Percentiles rank a stretch among this genome's conserved stretches.
phyloP scores from a whole-genome alignment of 2,797 vertebrate genomes.

The Anomalospiza imberbis region DNA sequence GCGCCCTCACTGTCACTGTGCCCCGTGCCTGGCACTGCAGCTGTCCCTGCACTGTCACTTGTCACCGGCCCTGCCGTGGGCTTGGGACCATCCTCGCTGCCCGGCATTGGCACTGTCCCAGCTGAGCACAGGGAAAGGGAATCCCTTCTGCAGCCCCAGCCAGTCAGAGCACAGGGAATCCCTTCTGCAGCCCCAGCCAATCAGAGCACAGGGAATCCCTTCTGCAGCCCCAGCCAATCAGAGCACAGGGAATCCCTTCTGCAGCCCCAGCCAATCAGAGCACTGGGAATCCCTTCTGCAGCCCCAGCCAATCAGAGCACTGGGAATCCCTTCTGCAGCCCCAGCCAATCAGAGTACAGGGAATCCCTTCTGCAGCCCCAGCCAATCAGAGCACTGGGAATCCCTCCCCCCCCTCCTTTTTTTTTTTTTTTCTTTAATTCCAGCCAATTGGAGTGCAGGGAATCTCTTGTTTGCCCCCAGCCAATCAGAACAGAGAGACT shows the following conservation, averaged over 20 bases:
- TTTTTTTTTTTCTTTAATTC: not conserved
- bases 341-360: not conserved
- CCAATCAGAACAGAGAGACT: not conserved
- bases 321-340: not conserved
- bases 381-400: too few relatives aligned
- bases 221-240: too few relatives aligned
- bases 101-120: not conserved
- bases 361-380: too few relatives aligned
- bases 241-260: too few relatives aligned
- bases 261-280: too few relatives aligned
- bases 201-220: too few relatives aligned
- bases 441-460: not conserved
- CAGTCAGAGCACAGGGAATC: not conserved
- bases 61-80: not conserved
- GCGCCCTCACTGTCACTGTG: not conserved
- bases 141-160: not conserved
- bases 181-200: too few relatives aligned
- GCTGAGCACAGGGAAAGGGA: not conserved
- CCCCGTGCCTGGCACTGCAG: not conserved
- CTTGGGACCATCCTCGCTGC: not conserved
- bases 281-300: not conserved
- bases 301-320: not conserved
- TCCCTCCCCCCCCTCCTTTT: too few relatives aligned
- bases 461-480: not conserved
- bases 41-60: not conserved